Conservation (phyloP, 2,888 invertebrate species). For the Sphecodes monilicornis region DNA sequence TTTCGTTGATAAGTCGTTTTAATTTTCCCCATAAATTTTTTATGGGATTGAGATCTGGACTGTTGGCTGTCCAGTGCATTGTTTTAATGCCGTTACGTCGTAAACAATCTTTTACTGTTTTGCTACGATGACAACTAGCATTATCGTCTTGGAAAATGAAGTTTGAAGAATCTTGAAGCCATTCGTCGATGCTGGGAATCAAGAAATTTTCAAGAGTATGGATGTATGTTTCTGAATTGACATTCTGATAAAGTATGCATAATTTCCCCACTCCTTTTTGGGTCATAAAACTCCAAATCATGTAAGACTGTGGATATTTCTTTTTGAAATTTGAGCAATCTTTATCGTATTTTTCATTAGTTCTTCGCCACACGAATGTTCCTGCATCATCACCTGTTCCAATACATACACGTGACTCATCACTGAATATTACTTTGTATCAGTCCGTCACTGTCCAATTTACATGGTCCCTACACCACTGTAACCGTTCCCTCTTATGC, state of each 20-base stretch:
- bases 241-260: neutral
- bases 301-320: neutral
- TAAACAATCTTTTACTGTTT: neutral
- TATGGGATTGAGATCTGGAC: too few relatives aligned
- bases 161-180: too few relatives aligned
- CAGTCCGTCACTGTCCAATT: neutral
- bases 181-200: neutral
- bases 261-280: neutral
- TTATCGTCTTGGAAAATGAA: neutral
- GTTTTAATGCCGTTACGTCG: neutral
- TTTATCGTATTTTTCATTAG: neutral
- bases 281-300: neutral
- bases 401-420: neutral
- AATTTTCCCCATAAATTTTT: neutral
- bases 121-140: neutral
- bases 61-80: neutral
- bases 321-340: neutral
- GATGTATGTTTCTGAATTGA: neutral
- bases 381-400: neutral
- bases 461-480: neutral
- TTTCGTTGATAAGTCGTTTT: neutral
- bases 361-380: neutral
- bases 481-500: neutral
- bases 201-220: neutral
- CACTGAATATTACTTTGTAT: neutral